These are phyloP conservation scores for Eublepharis macularius DNA, from an alignment of 2,113 vertebrate genomes.

Conservation along the genomic window DNA sequence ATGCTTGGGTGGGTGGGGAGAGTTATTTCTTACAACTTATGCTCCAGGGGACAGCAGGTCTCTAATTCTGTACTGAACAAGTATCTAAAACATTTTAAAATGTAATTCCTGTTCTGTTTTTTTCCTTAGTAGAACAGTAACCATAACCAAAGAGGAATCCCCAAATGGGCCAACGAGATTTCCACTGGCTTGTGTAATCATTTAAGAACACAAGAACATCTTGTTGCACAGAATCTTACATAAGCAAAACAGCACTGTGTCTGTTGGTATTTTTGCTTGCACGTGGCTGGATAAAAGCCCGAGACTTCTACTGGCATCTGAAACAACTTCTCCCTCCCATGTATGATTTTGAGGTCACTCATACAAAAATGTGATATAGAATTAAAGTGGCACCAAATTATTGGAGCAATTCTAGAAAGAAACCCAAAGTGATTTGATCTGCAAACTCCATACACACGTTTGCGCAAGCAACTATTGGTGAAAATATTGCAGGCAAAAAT, in stretches of 20 bases:
- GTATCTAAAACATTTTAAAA: background rate
- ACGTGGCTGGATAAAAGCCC: no score
- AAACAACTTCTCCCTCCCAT: background rate
- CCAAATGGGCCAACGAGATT: background rate
- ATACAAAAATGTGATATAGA: background rate
- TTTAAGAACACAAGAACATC: background rate
- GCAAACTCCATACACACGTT: background rate
- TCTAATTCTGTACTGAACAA: no score
- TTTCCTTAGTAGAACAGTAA: background rate
- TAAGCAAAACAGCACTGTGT: no score
- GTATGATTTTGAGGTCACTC: background rate
- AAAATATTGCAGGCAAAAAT: background rate
- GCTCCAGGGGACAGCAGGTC: no score
- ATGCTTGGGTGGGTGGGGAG: no score
- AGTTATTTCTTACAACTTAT: no score
- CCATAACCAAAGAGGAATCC: background rate
- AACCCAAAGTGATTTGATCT: background rate
- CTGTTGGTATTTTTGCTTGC: no score
- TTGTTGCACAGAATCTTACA: no score
- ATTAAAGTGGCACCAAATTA: background rate
- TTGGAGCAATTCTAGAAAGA: background rate
- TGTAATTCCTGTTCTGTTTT: background rate
- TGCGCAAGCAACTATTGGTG: background rate
- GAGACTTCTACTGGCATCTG: background rate
- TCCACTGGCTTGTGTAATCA: background rate